These are phyloP conservation scores for Acipenser transmontanus DNA, from an alignment of 2,797 vertebrate genomes.

Conservation along the genomic window DNA sequence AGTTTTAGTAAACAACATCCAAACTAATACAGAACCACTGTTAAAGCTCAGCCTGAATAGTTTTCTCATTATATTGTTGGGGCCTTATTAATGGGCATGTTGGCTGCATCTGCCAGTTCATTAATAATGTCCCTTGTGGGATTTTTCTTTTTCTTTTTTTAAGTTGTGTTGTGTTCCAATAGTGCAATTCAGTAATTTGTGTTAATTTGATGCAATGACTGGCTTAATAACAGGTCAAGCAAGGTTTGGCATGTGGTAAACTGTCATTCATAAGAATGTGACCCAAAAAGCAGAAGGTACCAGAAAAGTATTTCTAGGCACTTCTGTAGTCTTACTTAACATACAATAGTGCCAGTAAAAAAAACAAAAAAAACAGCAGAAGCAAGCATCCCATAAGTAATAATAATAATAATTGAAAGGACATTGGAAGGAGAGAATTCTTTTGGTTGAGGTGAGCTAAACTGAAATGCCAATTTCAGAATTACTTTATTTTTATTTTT, in stretches of 20 bases:
- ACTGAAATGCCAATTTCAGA: constrained; percentile 31
- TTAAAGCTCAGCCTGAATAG: constrained; percentile 17
- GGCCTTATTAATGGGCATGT: not conserved
- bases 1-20: constrained; percentile 36
- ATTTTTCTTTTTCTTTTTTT: constrained; percentile 11
- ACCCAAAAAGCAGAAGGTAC: too few species aligned
- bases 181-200: constrained; percentile 14
- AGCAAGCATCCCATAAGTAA: too few species aligned
- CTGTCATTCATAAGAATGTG: too few species aligned
- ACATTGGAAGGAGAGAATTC: constrained; percentile 9
- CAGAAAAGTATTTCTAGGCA: too few species aligned
- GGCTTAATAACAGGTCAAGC: not conserved
- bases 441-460: constrained; percentile 27
- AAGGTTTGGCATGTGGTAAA: too few species aligned
- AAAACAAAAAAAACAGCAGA: too few species aligned
- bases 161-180: constrained; percentile 9
- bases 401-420: too few species aligned
- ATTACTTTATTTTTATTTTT: constrained; percentile 8
- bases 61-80: constrained; percentile 12
- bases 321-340: too few species aligned
- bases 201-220: constrained; percentile 2
- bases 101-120: not conserved
- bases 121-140: constrained; percentile 1
- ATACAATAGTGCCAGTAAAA: too few species aligned
- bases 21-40: constrained; percentile 21